These are phyloP conservation scores for Apteryx owenii DNA, from an alignment of 2,113 vertebrate genomes.

Conservation along the genomic window DNA sequence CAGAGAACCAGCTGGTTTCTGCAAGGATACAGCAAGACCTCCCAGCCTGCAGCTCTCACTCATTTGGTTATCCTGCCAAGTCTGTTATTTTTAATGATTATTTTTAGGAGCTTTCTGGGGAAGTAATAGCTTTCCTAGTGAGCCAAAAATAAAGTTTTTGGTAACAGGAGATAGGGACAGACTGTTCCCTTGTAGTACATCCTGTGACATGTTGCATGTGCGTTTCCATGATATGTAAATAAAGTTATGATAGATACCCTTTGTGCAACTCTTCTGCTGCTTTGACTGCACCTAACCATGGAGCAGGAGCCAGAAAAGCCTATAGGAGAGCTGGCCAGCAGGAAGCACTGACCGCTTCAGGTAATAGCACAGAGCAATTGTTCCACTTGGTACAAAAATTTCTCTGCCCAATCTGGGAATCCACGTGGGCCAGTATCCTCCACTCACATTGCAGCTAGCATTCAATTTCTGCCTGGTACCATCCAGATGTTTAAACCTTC, in stretches of 20 bases:
- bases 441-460: background rate
- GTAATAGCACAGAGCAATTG: background rate
- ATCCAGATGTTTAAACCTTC: background rate
- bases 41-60: constrained; percentile 23
- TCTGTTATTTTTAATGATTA: constrained; percentile 46
- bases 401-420: background rate
- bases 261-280: constrained; percentile 10
- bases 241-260: constrained; percentile 66
- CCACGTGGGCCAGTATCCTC: background rate
- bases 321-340: background rate
- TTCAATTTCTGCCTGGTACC: background rate
- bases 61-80: background rate
- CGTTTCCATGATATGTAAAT: constrained; percentile 73
- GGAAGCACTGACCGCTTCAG: background rate
- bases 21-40: background rate
- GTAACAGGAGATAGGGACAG: constrained; percentile 11
- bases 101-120: constrained; percentile 55
- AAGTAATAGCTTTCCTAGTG: constrained; percentile 46
- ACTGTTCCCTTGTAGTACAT: constrained; percentile 23
- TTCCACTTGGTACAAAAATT: background rate
- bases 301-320: background rate
- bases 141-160: background rate
- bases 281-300: background rate
- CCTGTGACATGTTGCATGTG: constrained; percentile 69
- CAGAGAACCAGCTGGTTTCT: background rate